Conservation (phyloP, 2,797 vertebrate genomes). For the Pseudopleuronectes americanus region DNA sequence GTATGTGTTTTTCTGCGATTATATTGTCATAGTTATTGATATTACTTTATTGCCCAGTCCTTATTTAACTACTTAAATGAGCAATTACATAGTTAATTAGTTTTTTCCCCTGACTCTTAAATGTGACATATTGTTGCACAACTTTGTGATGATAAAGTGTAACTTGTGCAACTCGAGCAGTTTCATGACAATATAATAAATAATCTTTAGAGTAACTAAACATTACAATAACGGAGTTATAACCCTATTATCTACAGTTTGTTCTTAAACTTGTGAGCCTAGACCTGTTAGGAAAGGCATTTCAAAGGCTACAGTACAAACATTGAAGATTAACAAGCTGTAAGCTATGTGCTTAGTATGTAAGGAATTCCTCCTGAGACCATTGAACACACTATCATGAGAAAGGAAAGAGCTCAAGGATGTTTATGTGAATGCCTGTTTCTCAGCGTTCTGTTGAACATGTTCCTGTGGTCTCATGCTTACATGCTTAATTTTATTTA, state of each 20-base stretch:
- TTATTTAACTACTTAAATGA: background rate
- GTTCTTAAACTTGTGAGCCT: background rate
- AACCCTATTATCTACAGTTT: background rate
- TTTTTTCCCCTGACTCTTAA: background rate
- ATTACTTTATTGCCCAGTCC: no score
- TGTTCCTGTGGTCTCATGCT: background rate
- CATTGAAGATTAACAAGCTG: background rate
- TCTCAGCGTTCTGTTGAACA: background rate
- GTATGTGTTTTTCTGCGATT: no score
- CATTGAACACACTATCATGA: constrained; percentile 28
- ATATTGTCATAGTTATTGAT: no score
- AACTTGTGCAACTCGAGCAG: background rate
- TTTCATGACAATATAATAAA: background rate
- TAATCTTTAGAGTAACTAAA: background rate
- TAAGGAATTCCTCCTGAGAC: constrained; percentile 49
- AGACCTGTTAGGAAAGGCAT: no score
- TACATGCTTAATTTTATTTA: background rate
- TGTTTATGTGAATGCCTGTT: constrained; percentile 4
- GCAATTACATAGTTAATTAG: background rate
- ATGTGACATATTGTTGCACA: background rate
- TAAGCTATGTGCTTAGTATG: constrained; percentile 30
- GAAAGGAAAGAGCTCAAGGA: constrained; percentile 13
- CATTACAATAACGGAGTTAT: background rate
- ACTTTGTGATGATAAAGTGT: background rate
- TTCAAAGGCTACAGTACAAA: background rate